phyloP scores from a whole-genome alignment of 2,888 invertebrate species.

The Pediacus dermestoides region DNA sequence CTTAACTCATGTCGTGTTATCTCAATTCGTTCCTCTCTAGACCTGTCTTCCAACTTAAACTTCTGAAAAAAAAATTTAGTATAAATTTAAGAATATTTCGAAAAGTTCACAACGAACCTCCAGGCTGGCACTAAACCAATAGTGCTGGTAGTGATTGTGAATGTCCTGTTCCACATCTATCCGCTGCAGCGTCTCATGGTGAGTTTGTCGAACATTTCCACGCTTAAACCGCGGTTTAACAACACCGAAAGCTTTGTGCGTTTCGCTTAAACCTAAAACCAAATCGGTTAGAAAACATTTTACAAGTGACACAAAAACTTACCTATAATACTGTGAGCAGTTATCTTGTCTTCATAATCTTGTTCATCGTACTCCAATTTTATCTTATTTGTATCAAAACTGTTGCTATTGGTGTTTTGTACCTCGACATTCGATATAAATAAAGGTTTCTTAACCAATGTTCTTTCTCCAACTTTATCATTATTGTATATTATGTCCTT shows the following conservation, averaged over 20 bases:
- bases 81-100: not conserved
- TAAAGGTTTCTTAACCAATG: constrained; percentile 21
- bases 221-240: constrained; percentile 35
- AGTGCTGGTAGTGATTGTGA: constrained; percentile 46
- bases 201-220: constrained; percentile 35
- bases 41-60: constrained; percentile 47
- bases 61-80: constrained; percentile 32
- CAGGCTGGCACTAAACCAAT: constrained; percentile 48
- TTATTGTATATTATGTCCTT: constrained; percentile 29
- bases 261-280: constrained; percentile 38
- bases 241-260: constrained; percentile 29
- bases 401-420: constrained; percentile 17
- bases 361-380: constrained; percentile 32
- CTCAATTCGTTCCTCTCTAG: constrained; percentile 48
- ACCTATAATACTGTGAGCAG: constrained; percentile 51
- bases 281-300: constrained; percentile 8
- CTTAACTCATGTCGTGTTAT: constrained; percentile 47
- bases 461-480: constrained; percentile 24
- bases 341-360: constrained; percentile 39
- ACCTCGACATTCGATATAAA: constrained; percentile 21
- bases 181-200: constrained; percentile 47
- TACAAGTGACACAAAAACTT: constrained; percentile 14
- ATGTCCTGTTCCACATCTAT: constrained; percentile 40
- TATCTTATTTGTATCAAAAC: constrained; percentile 28
- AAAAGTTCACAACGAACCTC: constrained; percentile 37